Evolutionary conservation across 2,888 invertebrate species (phyloP).

Genomic region (Salticus scenicus): DNA sequence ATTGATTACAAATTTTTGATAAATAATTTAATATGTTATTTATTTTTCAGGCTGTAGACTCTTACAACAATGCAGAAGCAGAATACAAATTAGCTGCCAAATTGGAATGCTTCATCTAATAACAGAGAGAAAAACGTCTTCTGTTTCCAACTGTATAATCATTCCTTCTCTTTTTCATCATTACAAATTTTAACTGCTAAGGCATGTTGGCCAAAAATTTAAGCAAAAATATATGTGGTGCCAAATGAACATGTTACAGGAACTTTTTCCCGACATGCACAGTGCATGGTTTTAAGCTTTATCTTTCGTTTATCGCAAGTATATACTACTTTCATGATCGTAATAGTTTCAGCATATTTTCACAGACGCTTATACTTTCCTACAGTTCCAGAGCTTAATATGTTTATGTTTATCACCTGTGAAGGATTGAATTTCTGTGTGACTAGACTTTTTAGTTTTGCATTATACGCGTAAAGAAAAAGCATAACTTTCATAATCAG

Average conservation of each 20-base stretch:
- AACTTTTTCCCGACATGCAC: slow-evolving; percentile 3
- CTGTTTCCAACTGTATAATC: slow-evolving; percentile 7
- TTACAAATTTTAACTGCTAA: neutral
- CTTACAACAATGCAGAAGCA: slow-evolving; percentile 94
- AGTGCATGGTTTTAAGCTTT: slow-evolving; percentile 12
- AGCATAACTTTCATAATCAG: neutral
- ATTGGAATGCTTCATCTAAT: slow-evolving; percentile 91
- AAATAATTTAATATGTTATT: neutral
- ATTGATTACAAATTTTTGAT: too few relatives aligned
- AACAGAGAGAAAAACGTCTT: too few relatives aligned
- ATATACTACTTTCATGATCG: neutral
- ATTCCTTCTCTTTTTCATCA: slow-evolving; percentile 14
- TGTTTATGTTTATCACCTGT: neutral
- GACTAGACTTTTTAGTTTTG: neutral
- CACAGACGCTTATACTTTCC: slow-evolving; percentile 5
- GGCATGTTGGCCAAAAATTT: neutral
- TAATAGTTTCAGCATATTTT: neutral
- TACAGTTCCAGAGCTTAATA: slow-evolving; percentile 14
- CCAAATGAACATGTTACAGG: slow-evolving; percentile 21
- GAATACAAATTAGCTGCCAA: slow-evolving; percentile 92
- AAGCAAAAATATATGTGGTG: neutral
- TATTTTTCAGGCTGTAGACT: slow-evolving; percentile 85
- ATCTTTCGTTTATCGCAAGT: neutral
- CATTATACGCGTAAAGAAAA: neutral
- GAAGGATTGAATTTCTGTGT: neutral